Conservation (phyloP, 53 echinoderm and acorn worm genomes). For the Apostichopus leukothele region DNA sequence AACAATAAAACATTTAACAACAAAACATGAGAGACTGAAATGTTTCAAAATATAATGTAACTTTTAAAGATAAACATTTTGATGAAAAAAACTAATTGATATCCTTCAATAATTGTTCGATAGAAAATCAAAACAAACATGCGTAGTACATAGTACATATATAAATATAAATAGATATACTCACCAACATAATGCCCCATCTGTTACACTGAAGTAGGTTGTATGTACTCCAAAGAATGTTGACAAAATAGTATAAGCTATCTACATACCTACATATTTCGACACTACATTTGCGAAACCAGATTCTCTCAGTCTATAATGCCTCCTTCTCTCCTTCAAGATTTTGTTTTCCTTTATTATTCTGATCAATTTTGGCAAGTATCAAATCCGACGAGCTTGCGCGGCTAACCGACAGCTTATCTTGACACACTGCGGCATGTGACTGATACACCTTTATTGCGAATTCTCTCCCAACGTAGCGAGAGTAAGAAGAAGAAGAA, state of each 20-base stretch:
- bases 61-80: background rate
- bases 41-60: too few relatives aligned
- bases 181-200: slow-evolving; percentile 47
- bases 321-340: background rate
- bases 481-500: background rate
- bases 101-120: background rate
- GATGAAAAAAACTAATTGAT: background rate
- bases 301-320: background rate
- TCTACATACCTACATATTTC: background rate
- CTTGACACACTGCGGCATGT: background rate
- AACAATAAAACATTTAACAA: background rate
- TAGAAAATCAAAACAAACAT: background rate
- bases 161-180: background rate
- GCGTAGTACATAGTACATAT: background rate
- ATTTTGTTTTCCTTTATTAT: background rate
- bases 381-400: background rate
- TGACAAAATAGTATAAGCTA: background rate
- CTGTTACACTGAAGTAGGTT: slow-evolving; percentile 4
- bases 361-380: background rate
- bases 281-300: slow-evolving; percentile 1
- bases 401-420: slow-evolving; percentile 6
- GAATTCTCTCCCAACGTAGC: background rate
- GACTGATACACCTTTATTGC: background rate
- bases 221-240: slow-evolving; percentile 10
- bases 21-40: background rate